Evolutionary conservation across 2,888 invertebrate species (phyloP), one percentile per base, ranked within the genome.

Genomic region (Dorcus parallelipipedus): DNA sequence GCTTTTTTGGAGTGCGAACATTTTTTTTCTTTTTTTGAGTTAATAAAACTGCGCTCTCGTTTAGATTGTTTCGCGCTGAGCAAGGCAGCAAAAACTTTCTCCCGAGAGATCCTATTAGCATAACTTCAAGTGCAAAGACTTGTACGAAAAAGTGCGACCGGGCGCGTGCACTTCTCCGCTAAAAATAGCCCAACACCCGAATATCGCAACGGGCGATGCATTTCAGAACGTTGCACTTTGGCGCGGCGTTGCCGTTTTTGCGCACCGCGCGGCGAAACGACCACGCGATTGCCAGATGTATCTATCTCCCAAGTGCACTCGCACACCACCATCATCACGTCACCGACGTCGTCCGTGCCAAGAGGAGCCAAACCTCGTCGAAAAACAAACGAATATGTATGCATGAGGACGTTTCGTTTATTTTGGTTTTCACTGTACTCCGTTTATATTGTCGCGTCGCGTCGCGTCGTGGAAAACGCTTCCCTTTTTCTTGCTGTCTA

Each of bases 171-270:
- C 17, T 38, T 33, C 23, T n/a, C 23, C 17, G 9, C 23, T 45
- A 45, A 45, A 45, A 45, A 45, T 45, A 45, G 23, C 45, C 45
- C 38, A 40, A 51, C 51, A 51, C 51, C 51, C 51, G 51, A 51
- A 51, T 51, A 51, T 51, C 51, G 51, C 51, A 38, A 40, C 51
- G 51, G 38, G 51, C 51, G 39, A 23, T 45, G 45, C 45, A 45
- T 45, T 20, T 45, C 45, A 20, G 45, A 45, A 9, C 45, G 45
- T 45, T 45, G 45, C 45, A 45, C 45, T 45, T 45, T 17, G 45
- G 9, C 45, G 45, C 45, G 14, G 14, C 45, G 45, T 45, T 45
- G 45, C 45, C 45, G n/a, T n/a, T 45, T 45, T n/a, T n/a, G 42
- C 42, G 17, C 20, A 23, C 17, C 26, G 26, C 26, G 20, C 20